phyloP scores from a whole-genome alignment of 1,140 invertebrate species.

The Episyrphus balteatus region DNA sequence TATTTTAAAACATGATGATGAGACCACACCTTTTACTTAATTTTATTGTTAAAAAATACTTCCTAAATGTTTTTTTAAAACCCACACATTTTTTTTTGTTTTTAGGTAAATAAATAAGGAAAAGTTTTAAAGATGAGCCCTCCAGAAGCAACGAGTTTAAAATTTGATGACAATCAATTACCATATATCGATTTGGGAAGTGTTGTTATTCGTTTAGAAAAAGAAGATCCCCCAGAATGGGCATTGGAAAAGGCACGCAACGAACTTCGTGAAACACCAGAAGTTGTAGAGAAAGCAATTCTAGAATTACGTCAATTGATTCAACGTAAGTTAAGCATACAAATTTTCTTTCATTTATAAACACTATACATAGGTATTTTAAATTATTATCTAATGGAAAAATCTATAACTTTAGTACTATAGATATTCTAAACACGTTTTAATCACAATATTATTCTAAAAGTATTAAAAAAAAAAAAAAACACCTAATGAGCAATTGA shows the following conservation, averaged over 20 bases:
- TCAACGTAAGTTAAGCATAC: slow-evolving; percentile 14
- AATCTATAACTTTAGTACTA: no score
- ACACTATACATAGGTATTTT: neutral
- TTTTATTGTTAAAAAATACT: no score
- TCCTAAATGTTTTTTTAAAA: no score
- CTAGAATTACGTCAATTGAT: slow-evolving; percentile 44
- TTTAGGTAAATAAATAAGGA: no score
- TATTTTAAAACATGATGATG: no score
- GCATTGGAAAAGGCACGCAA: slow-evolving; percentile 44
- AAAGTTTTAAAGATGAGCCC: no score
- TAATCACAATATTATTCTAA: neutral
- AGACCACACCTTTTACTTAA: no score
- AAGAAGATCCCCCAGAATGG: slow-evolving; percentile 37
- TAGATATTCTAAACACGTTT: neutral
- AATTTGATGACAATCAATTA: slow-evolving; percentile 38
- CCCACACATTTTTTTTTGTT: no score
- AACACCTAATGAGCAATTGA: neutral
- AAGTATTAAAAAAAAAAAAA: neutral
- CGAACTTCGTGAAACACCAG: slow-evolving; percentile 56
- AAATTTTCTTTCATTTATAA: no score
- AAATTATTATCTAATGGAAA: no score
- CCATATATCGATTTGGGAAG: slow-evolving; percentile 42
- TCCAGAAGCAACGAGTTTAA: slow-evolving; percentile 25
- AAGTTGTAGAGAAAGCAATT: slow-evolving; percentile 48
- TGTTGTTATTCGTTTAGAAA: slow-evolving; percentile 41